Evolutionary conservation across 2,888 invertebrate species (phyloP).

Genomic region (Terebella lapidaria): DNA sequence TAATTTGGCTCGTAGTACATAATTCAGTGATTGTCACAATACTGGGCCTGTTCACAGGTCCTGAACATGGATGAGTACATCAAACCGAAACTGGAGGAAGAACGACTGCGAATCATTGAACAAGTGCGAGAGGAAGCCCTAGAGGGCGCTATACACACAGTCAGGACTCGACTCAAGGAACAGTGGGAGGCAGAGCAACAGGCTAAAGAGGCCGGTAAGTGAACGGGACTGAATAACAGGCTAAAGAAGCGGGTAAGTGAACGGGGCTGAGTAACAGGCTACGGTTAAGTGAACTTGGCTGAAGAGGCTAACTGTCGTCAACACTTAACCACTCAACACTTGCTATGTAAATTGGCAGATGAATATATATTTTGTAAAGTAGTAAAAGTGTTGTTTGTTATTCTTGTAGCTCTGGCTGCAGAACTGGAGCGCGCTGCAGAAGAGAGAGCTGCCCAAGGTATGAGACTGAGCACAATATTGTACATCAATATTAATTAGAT

Average conservation of each 20-base stretch:
- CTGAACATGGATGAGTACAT: conserved; percentile 45
- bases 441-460: no score
- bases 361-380: no score
- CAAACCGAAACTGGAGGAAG: conserved; percentile 36
- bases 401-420: no score
- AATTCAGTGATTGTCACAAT: no score
- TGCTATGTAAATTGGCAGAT: no score
- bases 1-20: no score
- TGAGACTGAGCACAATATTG: no score
- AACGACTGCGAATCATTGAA: conserved; percentile 35
- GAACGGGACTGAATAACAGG: conserved; percentile 4
- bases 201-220: background rate
- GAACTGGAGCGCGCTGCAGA: no score
- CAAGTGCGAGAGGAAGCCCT: conserved; percentile 35
- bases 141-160: conserved; percentile 38
- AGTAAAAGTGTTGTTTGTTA: no score
- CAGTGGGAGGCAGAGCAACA: conserved; percentile 10
- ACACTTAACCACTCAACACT: no score
- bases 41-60: conserved; percentile 32
- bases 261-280: conserved; percentile 5
- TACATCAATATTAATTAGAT: no score
- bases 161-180: conserved; percentile 24
- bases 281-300: conserved; percentile 5
- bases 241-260: background rate
- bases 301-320: background rate